Base-by-base conservation (phyloP, 2,797 vertebrate species). In the Scolopax bukidnonensis region DNA sequence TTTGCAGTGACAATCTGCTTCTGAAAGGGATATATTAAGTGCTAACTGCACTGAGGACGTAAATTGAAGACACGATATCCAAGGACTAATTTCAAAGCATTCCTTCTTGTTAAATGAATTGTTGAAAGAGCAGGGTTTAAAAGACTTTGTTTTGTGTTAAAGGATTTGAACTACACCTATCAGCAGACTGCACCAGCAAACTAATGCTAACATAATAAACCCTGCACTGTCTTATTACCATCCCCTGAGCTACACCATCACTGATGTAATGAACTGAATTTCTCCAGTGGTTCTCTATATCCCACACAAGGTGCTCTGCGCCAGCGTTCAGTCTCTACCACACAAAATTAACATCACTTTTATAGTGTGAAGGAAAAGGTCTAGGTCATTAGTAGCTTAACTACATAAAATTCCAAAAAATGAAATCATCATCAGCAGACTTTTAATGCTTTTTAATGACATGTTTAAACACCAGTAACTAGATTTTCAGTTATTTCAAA, bases 21-120 rank as follows among this genome's bases (percentile, higher is more conserved):
- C 95, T 96, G 95, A 97, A 97, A 95, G 90, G 93, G 91, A 96
- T 97, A 77, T 96, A 97, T 96, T 97, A 97, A 97, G 88, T 87
- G 92, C 87, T 93, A 93, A 93, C 82, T 94, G 87, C 92, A 90
- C 92, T 65, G 88, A 93, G 54, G 75, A 93, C 43, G 32, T 95
- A 96, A 96, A 97, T 87, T 96, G 93, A 97, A 97, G 95, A 97
- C 86, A 77, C 45, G 24, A 97, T 96, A 96, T 94, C 91, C 95
- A 97, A 96, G 82, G 90, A 94, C 96, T 97, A 97, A 97, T 97
- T 96, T 97, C 94, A 97, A 97, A 97, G 93, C 90, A 89, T 86
- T 93, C 79, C 73, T 89, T 61, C 90, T 96, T 84, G 93, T 96
- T 97, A 96, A 97, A 96, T 93, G 93, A 96, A 97, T 96, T 92